phyloP scores from a whole-genome alignment of 2,797 vertebrate genomes.

The Poecilia picta region DNA sequence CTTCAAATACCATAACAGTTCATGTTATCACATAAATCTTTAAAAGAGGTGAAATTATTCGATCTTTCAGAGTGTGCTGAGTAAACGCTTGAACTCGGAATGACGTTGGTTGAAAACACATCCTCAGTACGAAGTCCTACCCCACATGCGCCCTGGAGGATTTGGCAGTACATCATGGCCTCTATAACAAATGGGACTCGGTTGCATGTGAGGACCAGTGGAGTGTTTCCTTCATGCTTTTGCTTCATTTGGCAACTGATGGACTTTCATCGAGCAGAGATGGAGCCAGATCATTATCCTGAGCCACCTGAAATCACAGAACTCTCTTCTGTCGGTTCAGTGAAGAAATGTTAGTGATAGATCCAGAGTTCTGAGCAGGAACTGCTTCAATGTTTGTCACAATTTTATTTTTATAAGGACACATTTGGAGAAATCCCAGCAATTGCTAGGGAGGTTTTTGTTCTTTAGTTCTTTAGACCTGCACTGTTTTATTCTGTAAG shows the following conservation, averaged over 20 bases:
- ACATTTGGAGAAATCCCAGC: neutral
- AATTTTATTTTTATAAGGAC: neutral
- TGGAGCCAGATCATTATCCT: constrained; percentile 12
- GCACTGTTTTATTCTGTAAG: neutral
- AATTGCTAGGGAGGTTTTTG: neutral
- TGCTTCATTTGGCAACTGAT: constrained; percentile 31
- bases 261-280: constrained; percentile 10
- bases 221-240: constrained; percentile 13
- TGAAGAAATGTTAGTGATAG: neutral
- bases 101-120: neutral
- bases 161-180: constrained; percentile 32
- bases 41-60: neutral
- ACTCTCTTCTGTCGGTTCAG: neutral
- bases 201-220: constrained; percentile 25
- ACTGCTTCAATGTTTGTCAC: neutral
- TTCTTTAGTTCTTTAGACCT: neutral
- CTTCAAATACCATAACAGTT: neutral
- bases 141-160: constrained; percentile 1
- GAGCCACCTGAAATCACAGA: constrained; percentile 24
- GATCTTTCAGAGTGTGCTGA: neutral
- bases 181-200: constrained; percentile 26
- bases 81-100: neutral
- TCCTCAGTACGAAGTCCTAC: constrained; percentile 2
- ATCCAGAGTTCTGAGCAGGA: neutral
- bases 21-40: neutral